Conservation (phyloP, 2,888 invertebrate genomes). For the Crossocerus cetratus region DNA sequence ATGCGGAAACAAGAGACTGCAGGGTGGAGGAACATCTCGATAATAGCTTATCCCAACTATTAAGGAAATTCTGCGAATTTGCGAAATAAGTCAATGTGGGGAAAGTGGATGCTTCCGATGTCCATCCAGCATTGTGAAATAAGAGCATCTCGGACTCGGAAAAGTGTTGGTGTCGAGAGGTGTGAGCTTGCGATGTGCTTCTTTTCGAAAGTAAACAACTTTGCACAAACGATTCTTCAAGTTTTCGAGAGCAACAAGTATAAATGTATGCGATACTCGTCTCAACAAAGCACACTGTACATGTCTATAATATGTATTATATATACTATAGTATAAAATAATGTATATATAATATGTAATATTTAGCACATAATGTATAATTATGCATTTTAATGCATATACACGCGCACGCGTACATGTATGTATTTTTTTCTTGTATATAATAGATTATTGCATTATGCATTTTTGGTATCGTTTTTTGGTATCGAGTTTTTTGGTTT, state of each 20-base stretch:
- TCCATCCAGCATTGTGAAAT: no score
- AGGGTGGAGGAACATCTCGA: no score
- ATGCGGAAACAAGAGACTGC: not conserved
- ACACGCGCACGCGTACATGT: not conserved
- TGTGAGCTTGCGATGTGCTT: not conserved
- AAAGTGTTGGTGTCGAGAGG: no score
- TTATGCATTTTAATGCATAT: conserved; percentile 43
- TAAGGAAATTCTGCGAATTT: no score
- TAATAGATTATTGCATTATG: conserved; percentile 77
- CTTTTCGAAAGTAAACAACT: not conserved
- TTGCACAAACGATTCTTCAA: conserved; percentile 5
- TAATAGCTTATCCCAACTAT: no score
- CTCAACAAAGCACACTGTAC: conserved; percentile 1
- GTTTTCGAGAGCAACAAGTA: conserved; percentile 5
- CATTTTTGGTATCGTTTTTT: conserved; percentile 76
- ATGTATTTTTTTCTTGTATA: conserved; percentile 63
- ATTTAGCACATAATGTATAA: conserved; percentile 6
- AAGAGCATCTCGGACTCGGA: no score
- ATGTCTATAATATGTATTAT: conserved; percentile 3
- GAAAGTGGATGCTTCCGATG: no score
- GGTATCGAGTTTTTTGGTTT: conserved; percentile 52
- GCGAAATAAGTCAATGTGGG: no score
- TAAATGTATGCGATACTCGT: conserved; percentile 1
- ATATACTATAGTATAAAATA: conserved; percentile 25
- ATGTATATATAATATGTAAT: conserved; percentile 46